Evolutionary conservation across 2,113 vertebrate species (phyloP).

Genomic region (Nematolebias whitei): DNA sequence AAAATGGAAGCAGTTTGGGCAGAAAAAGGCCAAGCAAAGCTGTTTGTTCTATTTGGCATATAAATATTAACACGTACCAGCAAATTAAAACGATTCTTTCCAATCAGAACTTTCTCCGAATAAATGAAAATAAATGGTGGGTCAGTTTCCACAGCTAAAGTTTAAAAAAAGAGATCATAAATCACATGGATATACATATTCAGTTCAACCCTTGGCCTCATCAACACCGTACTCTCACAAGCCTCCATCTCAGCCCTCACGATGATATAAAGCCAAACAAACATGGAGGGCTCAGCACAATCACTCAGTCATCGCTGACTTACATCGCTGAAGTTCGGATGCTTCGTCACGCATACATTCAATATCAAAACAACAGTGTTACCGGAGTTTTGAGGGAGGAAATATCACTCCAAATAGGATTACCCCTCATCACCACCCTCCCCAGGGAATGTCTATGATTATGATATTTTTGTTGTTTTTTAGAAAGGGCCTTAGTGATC

Average conservation of each 20-base stretch:
- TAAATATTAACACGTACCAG: background rate
- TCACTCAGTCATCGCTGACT: conserved; percentile 20
- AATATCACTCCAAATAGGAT: conserved; percentile 30
- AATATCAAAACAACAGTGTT: conserved; percentile 75
- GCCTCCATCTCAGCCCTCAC: conserved; percentile 3
- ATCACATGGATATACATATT: conserved; percentile 55
- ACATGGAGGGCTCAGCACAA: conserved; percentile 33
- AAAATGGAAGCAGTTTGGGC: background rate
- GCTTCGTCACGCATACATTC: conserved; percentile 65
- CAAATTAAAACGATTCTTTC: background rate
- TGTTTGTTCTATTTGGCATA: background rate
- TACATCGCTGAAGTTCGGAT: conserved; percentile 24
- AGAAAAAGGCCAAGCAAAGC: background rate
- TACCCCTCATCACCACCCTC: background rate
- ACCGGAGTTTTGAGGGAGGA: conserved; percentile 49
- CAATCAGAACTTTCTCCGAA: background rate
- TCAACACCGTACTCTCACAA: background rate
- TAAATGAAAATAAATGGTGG: too few relatives aligned
- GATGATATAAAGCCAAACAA: conserved; percentile 19
- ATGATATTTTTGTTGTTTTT: conserved; percentile 18
- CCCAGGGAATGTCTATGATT: conserved; percentile 65
- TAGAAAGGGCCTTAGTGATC: conserved; percentile 41
- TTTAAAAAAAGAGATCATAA: conserved; percentile 29
- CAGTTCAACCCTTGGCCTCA: conserved; percentile 29
- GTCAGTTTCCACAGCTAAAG: too few relatives aligned